Base-by-base conservation (phyloP, 2,797 vertebrate genomes). In the Microcaecilia unicolor region DNA sequence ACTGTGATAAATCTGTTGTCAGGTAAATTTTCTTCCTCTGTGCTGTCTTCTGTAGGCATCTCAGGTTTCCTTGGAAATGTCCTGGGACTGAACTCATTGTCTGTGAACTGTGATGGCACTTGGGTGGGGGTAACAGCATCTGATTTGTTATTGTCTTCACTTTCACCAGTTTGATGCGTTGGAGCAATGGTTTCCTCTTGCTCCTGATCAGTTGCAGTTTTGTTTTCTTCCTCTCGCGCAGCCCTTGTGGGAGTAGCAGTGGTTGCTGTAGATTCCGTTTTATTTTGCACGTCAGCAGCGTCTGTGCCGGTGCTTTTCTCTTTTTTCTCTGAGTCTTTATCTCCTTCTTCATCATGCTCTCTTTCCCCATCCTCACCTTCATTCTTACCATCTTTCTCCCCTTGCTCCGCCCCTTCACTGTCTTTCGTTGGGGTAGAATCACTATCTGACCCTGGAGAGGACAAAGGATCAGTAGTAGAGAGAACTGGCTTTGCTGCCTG, bases 1-100 rank as follows among this genome's bases (percentile, higher is more conserved):
- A 84, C 72, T 41, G 81, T 84, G 72, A 86, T 83, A 53, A 83
- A 85, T 50, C 48, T 83, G 55, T 75, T 84, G 18, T 84, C 84
- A 18, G 60, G 54, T 10, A 49, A 58, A 22, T 52, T 45, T 18
- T 58, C 63, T 52, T 80, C 76, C 3, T 58, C 62, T 50, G 72
- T 62, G 6, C 59, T 54, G 44, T 65, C 56, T 9, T 66, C 63
- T 29, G 61, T 63, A 2, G 76, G 65, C 18, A 37, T 34, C 28
- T 56, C 63, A 1, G 78, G 73, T 44, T 44, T 37, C 33, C 24
- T 42, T 42, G 67, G 59, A 23, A 62, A 70, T 33, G 68, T 61
- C 20, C 48, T 72, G 34, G 37, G 34, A 31, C 50, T 28, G 38
- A 31, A 48, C 10, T 44, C 57, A 32, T 78, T 76, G 1, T 79